Evolutionary conservation across 2,888 invertebrate species (phyloP).

Genomic region (Margaritifera margaritifera): DNA sequence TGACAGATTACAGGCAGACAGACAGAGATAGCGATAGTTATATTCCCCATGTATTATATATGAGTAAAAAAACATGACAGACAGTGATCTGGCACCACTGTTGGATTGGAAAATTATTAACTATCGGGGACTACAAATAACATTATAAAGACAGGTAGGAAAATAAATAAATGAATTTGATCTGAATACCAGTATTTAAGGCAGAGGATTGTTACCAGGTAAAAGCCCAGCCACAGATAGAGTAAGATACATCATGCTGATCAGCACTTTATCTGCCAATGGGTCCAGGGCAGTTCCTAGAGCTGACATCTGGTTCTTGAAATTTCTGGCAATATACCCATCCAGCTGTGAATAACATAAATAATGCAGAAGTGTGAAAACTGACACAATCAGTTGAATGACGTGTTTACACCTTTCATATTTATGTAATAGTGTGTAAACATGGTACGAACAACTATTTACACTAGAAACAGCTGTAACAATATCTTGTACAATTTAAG

Average conservation of each 20-base stretch:
- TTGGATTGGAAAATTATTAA: no score
- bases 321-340: conserved; percentile 96
- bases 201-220: conserved; percentile 76
- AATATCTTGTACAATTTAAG: no score
- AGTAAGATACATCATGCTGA: conserved; percentile 90
- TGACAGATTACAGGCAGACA: no score
- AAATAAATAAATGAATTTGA: not conserved
- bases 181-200: not conserved
- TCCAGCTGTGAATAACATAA: conserved; percentile 80
- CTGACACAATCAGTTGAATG: not conserved
- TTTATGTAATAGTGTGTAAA: not conserved
- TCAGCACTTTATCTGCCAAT: conserved; percentile 94
- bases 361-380: not conserved
- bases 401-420: no score
- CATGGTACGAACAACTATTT: not conserved
- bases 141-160: not conserved
- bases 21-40: no score
- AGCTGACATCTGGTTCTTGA: conserved; percentile 91
- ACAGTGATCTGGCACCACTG: no score
- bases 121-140: not conserved
- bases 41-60: no score
- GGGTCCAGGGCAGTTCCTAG: conserved; percentile 97
- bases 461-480: no score
- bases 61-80: no score
- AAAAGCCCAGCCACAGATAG: conserved; percentile 89